Percentiles rank a stretch among this genome's conserved stretches.
phyloP scores from a whole-genome alignment of 2,797 vertebrate species.

The Dryobates pubescens region DNA sequence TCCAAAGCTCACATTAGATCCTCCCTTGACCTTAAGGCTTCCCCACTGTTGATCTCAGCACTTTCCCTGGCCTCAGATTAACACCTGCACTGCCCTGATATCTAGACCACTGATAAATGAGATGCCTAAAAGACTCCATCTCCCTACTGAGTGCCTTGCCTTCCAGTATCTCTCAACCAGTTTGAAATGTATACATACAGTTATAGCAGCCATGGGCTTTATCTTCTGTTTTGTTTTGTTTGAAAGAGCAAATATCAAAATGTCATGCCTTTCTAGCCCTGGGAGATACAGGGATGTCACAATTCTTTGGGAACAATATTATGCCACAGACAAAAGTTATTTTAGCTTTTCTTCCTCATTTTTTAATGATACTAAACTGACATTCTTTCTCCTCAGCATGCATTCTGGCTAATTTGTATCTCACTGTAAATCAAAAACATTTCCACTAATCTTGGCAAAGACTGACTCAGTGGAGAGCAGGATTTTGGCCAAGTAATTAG shows the following conservation, averaged over 20 bases:
- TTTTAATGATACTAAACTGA: constrained; percentile 28
- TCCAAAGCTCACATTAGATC: neutral
- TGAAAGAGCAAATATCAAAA: constrained; percentile 1
- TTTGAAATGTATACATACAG: neutral
- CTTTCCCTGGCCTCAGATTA: neutral
- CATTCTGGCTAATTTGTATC: neutral
- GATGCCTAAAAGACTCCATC: neutral
- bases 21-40: neutral
- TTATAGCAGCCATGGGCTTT: neutral
- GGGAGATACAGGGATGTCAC: neutral
- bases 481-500: constrained; percentile 19
- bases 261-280: neutral
- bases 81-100: neutral
- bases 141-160: neutral
- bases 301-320: neutral
- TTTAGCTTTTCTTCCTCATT: constrained; percentile 26
- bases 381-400: neutral
- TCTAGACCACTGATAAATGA: neutral
- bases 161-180: neutral
- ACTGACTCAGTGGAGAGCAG: neutral
- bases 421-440: constrained; percentile 25
- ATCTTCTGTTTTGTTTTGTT: neutral
- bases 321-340: constrained; percentile 17
- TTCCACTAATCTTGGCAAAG: constrained; percentile 36
- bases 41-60: neutral